phyloP scores from a whole-genome alignment of 2,797 vertebrate species.

The Xenentodon cancila region DNA sequence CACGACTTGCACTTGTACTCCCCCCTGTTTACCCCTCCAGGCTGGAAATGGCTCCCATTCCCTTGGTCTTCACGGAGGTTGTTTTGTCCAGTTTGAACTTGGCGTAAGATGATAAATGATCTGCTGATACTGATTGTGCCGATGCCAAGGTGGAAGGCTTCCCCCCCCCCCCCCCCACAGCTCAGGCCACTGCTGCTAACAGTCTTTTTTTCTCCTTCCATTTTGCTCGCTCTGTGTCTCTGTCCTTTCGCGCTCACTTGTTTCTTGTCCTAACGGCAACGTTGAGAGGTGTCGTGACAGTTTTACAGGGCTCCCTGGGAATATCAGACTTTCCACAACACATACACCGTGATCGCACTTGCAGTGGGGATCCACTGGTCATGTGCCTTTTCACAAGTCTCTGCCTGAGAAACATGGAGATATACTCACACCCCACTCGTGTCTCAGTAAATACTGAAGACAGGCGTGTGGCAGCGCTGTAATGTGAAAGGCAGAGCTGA shows the following conservation, averaged over 20 bases:
- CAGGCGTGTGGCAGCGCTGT: constrained; percentile 9
- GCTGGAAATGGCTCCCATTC: constrained; percentile 56
- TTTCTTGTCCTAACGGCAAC: constrained; percentile 27
- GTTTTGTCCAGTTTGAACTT: constrained; percentile 73
- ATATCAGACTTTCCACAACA: constrained; percentile 45
- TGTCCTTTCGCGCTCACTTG: constrained; percentile 3
- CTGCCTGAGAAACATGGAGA: constrained; percentile 43
- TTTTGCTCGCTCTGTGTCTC: constrained; percentile 35
- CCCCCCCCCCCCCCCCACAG: constrained; percentile 39
- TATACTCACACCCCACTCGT: constrained; percentile 28
- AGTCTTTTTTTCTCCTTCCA: constrained; percentile 22
- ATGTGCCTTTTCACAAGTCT: constrained; percentile 59
- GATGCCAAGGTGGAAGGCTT: constrained; percentile 54
- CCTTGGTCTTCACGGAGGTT: constrained; percentile 58
- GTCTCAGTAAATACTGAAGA: constrained; percentile 28
- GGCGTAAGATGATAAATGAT: constrained; percentile 68
- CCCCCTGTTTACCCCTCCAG: constrained; percentile 61
- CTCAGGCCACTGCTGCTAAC: constrained; percentile 39
- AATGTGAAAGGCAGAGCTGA: constrained; percentile 34
- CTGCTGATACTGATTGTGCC: constrained; percentile 53
- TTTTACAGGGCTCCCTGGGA: constrained; percentile 42
- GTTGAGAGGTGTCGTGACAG: constrained; percentile 52
- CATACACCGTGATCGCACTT: constrained; percentile 49
- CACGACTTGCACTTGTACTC: constrained; percentile 36
- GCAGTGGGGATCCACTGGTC: constrained; percentile 48